Evolutionary conservation across 2,888 invertebrate species (phyloP).

Genomic region (Anoplius nigerrimus): DNA sequence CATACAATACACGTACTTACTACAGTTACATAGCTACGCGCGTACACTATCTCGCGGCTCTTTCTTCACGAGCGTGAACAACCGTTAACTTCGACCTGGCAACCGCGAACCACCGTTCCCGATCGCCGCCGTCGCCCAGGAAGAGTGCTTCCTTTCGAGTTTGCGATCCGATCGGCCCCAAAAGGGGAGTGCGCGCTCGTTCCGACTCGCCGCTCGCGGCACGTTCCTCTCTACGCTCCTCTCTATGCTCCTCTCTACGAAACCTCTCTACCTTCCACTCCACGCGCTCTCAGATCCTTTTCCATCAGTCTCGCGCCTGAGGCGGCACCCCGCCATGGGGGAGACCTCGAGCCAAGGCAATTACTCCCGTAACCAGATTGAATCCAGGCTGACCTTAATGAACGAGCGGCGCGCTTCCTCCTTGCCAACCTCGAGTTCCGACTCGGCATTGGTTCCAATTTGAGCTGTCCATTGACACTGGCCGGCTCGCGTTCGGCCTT

Average conservation of each 20-base stretch:
- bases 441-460: too few species aligned
- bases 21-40: background rate
- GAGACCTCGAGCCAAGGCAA: conserved; percentile 25
- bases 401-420: conserved; percentile 7
- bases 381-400: conserved; percentile 34
- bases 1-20: background rate
- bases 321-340: background rate
- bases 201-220: conserved; percentile 12
- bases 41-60: conserved; percentile 1
- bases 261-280: too few species aligned
- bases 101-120: conserved; percentile 51
- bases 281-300: too few species aligned
- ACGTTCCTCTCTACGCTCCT: conserved; percentile 18
- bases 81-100: conserved; percentile 70
- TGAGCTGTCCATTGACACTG: too few species aligned
- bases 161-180: conserved; percentile 23
- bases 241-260: too few species aligned
- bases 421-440: too few species aligned
- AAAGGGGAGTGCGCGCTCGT: conserved; percentile 1
- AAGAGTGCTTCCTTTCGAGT: conserved; percentile 22
- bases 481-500: too few species aligned
- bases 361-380: conserved; percentile 31
- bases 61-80: conserved; percentile 32
- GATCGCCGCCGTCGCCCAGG: conserved; percentile 21
- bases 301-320: too few species aligned